phyloP scores from a whole-genome alignment of 2,797 vertebrate genomes.

The Sebastes baramenuke region DNA sequence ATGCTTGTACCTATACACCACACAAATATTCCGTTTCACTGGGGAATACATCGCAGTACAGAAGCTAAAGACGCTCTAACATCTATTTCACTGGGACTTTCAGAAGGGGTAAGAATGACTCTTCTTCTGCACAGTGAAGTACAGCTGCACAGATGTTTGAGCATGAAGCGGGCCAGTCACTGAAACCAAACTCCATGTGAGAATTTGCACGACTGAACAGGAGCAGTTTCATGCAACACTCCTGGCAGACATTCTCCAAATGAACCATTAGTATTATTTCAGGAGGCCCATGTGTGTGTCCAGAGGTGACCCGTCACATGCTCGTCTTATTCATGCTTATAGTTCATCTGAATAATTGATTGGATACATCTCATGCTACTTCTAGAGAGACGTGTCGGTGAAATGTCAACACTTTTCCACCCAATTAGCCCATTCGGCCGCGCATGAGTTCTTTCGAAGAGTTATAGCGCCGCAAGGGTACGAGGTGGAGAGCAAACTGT shows the following conservation, averaged over 20 bases:
- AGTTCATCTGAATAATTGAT: constrained; percentile 42
- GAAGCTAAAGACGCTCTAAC: too few species aligned
- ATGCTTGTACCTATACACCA: too few species aligned
- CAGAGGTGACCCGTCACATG: background rate
- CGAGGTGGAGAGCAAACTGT: constrained; percentile 9
- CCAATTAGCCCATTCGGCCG: constrained; percentile 47
- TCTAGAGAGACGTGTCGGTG: constrained; percentile 21
- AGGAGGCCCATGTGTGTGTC: background rate
- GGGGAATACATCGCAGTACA: too few species aligned
- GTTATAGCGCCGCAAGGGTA: constrained; percentile 7
- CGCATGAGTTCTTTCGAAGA: constrained; percentile 24
- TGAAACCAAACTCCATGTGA: constrained; percentile 1
- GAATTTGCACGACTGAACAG: background rate
- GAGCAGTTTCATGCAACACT: background rate
- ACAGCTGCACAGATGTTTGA: background rate
- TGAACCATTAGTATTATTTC: background rate
- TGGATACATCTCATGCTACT: background rate
- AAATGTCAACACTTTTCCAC: constrained; percentile 60
- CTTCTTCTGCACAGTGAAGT: background rate
- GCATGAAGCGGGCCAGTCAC: background rate
- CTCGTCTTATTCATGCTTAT: constrained; percentile 9
- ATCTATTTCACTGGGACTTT: too few species aligned
- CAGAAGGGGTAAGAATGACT: background rate
- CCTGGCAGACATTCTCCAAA: constrained; percentile 6
- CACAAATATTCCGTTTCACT: too few species aligned